phyloP scores from a whole-genome alignment of 2,888 invertebrate genomes.

The Mycalesis mineus region DNA sequence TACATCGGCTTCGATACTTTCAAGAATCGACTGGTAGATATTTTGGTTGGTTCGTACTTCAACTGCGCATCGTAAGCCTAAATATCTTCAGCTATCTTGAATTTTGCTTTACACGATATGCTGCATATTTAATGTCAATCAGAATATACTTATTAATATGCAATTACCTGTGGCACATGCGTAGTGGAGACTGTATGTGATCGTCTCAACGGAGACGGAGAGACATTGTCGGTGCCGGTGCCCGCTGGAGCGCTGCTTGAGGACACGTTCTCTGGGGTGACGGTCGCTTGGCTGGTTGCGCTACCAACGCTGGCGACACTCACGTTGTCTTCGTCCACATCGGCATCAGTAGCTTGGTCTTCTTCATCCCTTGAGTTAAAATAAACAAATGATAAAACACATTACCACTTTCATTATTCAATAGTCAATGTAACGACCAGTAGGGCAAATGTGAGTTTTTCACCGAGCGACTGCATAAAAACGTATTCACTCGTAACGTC shows the following conservation, averaged over 20 bases:
- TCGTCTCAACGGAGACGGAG: constrained; percentile 56
- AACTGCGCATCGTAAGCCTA: too few relatives aligned
- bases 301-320: constrained; percentile 55
- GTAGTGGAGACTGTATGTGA: constrained; percentile 61
- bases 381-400: too few relatives aligned
- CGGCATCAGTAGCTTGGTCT: constrained; percentile 41
- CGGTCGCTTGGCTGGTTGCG: constrained; percentile 55
- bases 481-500: too few relatives aligned
- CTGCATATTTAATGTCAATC: too few relatives aligned
- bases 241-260: constrained; percentile 60
- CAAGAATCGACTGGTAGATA: too few relatives aligned
- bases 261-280: constrained; percentile 63
- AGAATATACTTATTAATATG: not conserved
- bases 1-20: too few relatives aligned
- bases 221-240: constrained; percentile 29
- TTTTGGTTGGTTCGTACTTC: too few relatives aligned
- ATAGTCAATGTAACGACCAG: too few relatives aligned
- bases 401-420: too few relatives aligned
- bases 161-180: constrained; percentile 44
- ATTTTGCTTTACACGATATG: not conserved
- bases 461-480: too few relatives aligned
- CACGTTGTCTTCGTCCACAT: constrained; percentile 43
- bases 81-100: too few relatives aligned
- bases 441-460: too few relatives aligned
- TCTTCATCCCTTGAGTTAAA: constrained; percentile 21